phyloP scores from a whole-genome alignment of 2,888 invertebrate species.

The Rhamphomyia laevipes region DNA sequence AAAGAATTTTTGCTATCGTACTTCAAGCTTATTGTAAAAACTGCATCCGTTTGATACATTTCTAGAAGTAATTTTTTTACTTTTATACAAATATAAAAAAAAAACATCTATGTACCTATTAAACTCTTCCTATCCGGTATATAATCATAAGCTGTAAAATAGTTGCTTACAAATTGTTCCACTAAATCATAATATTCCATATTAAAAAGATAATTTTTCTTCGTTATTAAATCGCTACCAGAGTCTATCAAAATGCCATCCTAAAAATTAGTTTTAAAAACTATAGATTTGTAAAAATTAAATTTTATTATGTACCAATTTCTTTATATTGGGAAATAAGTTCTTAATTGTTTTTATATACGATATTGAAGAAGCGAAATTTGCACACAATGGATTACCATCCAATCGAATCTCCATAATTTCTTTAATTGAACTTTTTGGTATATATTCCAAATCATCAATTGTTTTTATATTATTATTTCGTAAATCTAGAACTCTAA shows the following conservation, averaged over 20 bases:
- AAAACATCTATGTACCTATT: background rate
- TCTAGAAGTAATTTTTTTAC: slow-evolving; percentile 4
- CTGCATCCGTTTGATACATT: slow-evolving; percentile 11
- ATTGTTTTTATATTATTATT: slow-evolving; percentile 12
- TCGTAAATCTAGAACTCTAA: slow-evolving; percentile 13
- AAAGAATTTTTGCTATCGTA: slow-evolving; percentile 3
- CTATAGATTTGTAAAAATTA: background rate
- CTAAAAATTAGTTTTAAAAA: slow-evolving; percentile 3
- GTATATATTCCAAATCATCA: slow-evolving; percentile 7
- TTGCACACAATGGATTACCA: slow-evolving; percentile 16
- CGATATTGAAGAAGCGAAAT: slow-evolving; percentile 2
- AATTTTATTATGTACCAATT: slow-evolving; percentile 8
- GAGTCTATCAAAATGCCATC: slow-evolving; percentile 8
- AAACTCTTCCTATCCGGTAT: slow-evolving; percentile 5
- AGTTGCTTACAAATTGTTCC: slow-evolving; percentile 13
- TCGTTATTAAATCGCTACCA: background rate
- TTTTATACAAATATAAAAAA: too few relatives aligned
- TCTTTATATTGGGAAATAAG: slow-evolving; percentile 11
- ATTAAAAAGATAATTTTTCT: slow-evolving; percentile 12
- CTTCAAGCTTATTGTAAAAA: slow-evolving; percentile 10
- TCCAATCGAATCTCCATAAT: slow-evolving; percentile 10
- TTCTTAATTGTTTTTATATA: slow-evolving; percentile 12
- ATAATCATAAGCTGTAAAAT: slow-evolving; percentile 12
- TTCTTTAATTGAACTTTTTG: slow-evolving; percentile 9
- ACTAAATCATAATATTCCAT: slow-evolving; percentile 14